These are phyloP conservation scores for Hippocampus barbouri DNA, from an alignment of 2,113 vertebrate genomes.

Conservation along the genomic window DNA sequence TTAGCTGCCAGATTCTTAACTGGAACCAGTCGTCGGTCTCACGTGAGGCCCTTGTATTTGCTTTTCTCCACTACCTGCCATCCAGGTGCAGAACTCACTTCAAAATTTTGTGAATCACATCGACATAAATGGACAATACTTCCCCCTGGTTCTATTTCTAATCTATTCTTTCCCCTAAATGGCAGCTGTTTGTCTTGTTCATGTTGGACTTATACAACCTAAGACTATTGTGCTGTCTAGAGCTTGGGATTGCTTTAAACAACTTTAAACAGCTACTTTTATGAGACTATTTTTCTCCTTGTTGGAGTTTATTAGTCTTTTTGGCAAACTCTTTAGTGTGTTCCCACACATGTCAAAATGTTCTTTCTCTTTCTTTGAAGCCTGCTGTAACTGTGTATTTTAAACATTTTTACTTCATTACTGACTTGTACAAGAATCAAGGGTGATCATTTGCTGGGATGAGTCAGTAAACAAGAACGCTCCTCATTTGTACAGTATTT, in stretches of 20 bases:
- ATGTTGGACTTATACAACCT: neutral
- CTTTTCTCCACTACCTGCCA: neutral
- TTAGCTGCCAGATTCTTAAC: conserved; percentile 3
- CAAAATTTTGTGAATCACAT: neutral
- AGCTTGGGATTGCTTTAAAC: neutral
- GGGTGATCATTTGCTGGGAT: neutral
- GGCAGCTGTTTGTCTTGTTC: neutral
- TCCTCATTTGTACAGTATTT: neutral
- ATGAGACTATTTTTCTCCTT: neutral
- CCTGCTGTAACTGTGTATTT: neutral
- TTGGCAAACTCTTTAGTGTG: neutral
- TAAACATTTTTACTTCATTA: neutral
- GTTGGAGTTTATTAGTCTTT: neutral
- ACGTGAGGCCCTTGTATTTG: neutral
- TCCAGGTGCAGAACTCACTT: neutral
- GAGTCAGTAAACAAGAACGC: neutral
- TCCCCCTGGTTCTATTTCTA: neutral
- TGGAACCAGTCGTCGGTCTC: conserved; percentile 1
- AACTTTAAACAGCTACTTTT: neutral
- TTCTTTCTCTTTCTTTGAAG: neutral
- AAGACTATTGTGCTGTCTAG: neutral
- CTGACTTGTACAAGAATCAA: neutral
- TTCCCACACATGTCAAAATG: neutral
- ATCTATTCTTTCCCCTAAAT: neutral
- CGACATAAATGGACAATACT: neutral